Evolutionary conservation across 2,113 vertebrate genomes (phyloP).

Genomic region (Tyto alba): DNA sequence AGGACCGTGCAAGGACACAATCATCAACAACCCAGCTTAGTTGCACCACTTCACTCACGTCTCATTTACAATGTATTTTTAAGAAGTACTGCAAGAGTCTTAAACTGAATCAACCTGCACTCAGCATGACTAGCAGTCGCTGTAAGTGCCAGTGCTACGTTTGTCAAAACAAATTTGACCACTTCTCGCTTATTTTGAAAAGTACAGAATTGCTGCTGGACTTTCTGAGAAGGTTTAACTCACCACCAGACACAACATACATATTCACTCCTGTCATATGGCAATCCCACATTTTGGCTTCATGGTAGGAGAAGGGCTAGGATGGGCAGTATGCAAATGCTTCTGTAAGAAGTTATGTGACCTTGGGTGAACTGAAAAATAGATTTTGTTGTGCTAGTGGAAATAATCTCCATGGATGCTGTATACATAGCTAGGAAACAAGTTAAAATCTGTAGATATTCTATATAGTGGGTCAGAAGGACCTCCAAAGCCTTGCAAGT

Average conservation of each 20-base stretch:
- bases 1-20: neutral
- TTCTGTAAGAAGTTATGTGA: neutral
- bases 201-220: neutral
- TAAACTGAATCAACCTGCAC: neutral
- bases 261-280: neutral
- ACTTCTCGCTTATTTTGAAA: neutral
- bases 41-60: neutral
- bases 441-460: neutral
- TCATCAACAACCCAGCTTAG: neutral
- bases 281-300: neutral
- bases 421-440: neutral
- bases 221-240: neutral
- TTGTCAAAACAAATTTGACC: neutral
- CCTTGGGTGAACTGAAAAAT: neutral
- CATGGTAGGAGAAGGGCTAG: neutral
- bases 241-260: neutral
- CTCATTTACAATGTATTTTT: neutral
- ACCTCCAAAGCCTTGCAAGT: neutral
- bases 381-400: neutral
- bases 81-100: neutral
- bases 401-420: neutral
- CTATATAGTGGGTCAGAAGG: neutral
- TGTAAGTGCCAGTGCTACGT: neutral
- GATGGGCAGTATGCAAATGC: neutral
- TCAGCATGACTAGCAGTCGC: neutral